A percentile compares a stretch with the other conserved stretches of the same genome.
These are phyloP conservation scores for Gryon sp. DNA, from an alignment of 1,140 invertebrate genomes.

Conservation along the genomic window DNA sequence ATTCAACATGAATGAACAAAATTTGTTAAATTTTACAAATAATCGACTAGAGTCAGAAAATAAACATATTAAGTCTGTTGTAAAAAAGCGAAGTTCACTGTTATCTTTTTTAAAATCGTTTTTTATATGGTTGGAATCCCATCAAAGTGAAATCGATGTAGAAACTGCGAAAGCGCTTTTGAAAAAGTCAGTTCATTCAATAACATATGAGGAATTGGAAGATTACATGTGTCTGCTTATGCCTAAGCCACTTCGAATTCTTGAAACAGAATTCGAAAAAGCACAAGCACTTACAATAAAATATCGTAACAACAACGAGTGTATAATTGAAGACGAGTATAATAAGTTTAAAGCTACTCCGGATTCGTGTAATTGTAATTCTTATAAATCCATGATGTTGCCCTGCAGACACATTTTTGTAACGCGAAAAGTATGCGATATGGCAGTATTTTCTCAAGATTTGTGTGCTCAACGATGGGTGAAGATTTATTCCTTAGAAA, in stretches of 20 bases:
- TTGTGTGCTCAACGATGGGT: constrained; percentile 30
- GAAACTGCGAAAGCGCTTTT: constrained; percentile 11
- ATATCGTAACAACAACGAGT: background rate
- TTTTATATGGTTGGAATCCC: constrained; percentile 12
- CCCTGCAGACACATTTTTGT: constrained; percentile 44
- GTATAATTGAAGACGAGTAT: too few relatives aligned
- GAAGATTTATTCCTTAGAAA: constrained; percentile 7
- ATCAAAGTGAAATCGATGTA: constrained; percentile 3
- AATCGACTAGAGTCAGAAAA: constrained; percentile 33
- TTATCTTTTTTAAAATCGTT: constrained; percentile 13
- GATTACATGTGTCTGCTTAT: too few relatives aligned
- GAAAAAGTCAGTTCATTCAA: constrained; percentile 16
- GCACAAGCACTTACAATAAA: background rate
- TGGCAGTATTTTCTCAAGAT: constrained; percentile 11
- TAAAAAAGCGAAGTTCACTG: constrained; percentile 14
- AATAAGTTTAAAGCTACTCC: background rate
- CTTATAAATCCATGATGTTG: constrained; percentile 5
- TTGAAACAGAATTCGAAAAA: background rate
- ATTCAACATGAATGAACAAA: constrained; percentile 10
- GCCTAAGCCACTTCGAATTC: too few relatives aligned
- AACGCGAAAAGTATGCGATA: background rate
- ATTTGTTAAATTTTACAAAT: constrained; percentile 23
- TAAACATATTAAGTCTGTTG: constrained; percentile 26
- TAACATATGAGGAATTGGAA: too few relatives aligned
- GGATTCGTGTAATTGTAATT: constrained; percentile 17